Conservation (phyloP, 2,888 invertebrate species). For the Caradrina clavipalpis region DNA sequence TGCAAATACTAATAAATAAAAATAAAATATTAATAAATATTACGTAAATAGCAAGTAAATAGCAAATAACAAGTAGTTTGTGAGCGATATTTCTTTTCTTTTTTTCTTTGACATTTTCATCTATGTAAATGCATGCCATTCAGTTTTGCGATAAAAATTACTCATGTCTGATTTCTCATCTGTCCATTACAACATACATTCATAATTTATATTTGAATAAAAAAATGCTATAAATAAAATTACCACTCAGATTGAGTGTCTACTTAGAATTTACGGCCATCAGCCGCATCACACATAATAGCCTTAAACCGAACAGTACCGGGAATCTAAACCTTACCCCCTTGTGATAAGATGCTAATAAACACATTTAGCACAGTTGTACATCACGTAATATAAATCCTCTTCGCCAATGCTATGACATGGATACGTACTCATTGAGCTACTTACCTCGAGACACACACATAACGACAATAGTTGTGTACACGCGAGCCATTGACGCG, state of each 20-base stretch:
- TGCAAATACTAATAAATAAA: no score
- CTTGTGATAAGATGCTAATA: slow-evolving; percentile 43
- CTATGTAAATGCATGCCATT: neutral
- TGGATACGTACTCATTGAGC: slow-evolving; percentile 62
- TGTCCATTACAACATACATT: slow-evolving; percentile 40
- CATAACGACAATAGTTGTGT: slow-evolving; percentile 4
- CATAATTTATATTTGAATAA: slow-evolving; percentile 38
- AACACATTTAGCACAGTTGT: slow-evolving; percentile 51
- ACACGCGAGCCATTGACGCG: slow-evolving; percentile 55
- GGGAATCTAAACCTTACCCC: slow-evolving; percentile 47
- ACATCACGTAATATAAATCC: slow-evolving; percentile 65
- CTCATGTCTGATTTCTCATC: slow-evolving; percentile 14
- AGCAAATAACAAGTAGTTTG: no score
- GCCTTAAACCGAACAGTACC: slow-evolving; percentile 21
- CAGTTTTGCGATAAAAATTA: slow-evolving; percentile 24
- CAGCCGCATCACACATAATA: slow-evolving; percentile 39
- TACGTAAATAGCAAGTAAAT: no score
- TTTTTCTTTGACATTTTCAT: neutral
- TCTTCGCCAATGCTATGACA: slow-evolving; percentile 62
- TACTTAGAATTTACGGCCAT: slow-evolving; percentile 54
- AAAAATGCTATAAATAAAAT: slow-evolving; percentile 57
- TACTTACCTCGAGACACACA: slow-evolving; percentile 41
- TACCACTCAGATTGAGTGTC: slow-evolving; percentile 54
- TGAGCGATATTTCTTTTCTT: neutral
- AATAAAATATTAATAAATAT: no score